Base-by-base conservation (phyloP, 1,140 invertebrate genomes). In the Caerostris darwini region DNA sequence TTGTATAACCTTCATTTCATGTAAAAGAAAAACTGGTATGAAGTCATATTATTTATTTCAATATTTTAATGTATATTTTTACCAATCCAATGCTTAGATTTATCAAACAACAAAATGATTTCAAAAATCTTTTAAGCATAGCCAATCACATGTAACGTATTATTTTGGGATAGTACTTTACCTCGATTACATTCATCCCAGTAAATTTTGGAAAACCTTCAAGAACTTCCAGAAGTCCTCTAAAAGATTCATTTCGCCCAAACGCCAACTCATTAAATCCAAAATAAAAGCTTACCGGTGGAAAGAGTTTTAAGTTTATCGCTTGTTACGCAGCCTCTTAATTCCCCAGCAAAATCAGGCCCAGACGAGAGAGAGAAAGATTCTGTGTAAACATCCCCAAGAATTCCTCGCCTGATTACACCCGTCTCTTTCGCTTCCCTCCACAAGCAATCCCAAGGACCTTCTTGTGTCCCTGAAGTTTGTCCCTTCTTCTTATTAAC, bases 381-480 rank as follows among this genome's bases (percentile, higher is more conserved):
- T 77, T 77, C 50, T 77, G 69, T 53, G 69, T 77, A 77, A 77
- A 77, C 69, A 77, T 77, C 19, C 34, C 69, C 69, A 77, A 10
- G 19, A 34, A 77, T 77, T 50, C 34, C 8, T 3, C 34, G 69
- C 69, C 69, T 77, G 69, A 77, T 77, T 77, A 77, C 69, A 50
- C 69, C 69, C 69, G 69, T 77, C 69, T 77, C 69, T 77, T 77
- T 77, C 69, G 69, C 8, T 77, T 77, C 50, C 69, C 69, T 34
- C 69, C 19, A 77, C 69, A 77, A 77, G 50, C 69, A 77, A 77
- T 77, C n/a, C 61, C 61, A 67, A n/a, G 61, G 17, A 7, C 69
- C 69, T 34, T n/a, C 34, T 34, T 19, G 19, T 53, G 19, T 34
- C 61, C 69, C 69, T 10, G 50, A 34, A 34, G 19, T 83, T 56